A percentile compares a stretch with the other conserved stretches of the same genome.
Evolutionary conservation across 2,888 invertebrate genomes (phyloP).

Genomic region (Spicauda simplicius): DNA sequence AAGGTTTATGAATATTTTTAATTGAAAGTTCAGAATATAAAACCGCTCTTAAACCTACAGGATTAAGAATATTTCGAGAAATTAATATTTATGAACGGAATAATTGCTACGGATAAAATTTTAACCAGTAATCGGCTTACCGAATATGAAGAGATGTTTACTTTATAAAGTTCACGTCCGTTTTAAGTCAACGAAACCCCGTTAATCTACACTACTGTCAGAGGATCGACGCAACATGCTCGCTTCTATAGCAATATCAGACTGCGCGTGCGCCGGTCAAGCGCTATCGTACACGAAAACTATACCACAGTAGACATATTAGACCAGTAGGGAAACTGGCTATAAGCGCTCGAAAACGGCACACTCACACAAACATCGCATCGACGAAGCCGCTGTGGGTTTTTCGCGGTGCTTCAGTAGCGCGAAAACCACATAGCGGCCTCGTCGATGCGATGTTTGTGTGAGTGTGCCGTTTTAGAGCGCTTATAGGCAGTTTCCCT

Average conservation of each 20-base stretch:
- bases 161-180: constrained; percentile 29
- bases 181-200: constrained; percentile 1
- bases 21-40: no score
- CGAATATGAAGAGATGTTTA: constrained; percentile 23
- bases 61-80: not conserved
- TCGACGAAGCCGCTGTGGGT: no score
- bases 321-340: no score
- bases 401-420: no score
- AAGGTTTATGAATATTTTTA: no score
- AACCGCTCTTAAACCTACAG: not conserved
- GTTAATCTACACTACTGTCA: constrained; percentile 4
- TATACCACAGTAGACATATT: no score
- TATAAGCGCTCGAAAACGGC: no score
- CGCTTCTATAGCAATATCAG: constrained; percentile 50
- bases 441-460: no score
- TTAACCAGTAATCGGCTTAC: constrained; percentile 30
- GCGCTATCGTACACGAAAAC: constrained; percentile 12
- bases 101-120: constrained; percentile 5
- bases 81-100: constrained; percentile 17
- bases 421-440: no score
- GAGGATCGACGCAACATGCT: constrained; percentile 47
- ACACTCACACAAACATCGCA: no score
- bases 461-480: no score
- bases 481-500: no score
- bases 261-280: constrained; percentile 44